Conservation (phyloP, 2,888 invertebrate species). For the Stenolophus ochropezus region DNA sequence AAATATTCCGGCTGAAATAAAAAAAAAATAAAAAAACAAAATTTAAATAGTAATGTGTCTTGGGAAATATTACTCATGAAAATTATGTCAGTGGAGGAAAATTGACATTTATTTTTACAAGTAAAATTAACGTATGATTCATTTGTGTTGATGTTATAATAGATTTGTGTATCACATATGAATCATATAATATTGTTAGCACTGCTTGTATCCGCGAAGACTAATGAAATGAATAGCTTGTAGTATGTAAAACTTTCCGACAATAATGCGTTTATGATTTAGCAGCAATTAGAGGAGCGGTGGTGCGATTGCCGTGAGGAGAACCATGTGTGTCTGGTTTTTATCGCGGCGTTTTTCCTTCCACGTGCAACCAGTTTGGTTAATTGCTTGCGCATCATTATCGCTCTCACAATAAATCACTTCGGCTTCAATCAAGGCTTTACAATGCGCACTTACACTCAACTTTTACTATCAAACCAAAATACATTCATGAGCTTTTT, state of each 20-base stretch:
- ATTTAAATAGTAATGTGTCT: background rate
- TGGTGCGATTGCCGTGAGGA: background rate
- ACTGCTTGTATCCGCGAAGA: too few species aligned
- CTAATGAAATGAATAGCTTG: too few species aligned
- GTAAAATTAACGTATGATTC: background rate
- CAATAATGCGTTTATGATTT: background rate
- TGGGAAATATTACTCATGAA: background rate
- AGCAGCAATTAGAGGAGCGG: background rate
- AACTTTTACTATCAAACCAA: too few species aligned
- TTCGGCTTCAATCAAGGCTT: background rate
- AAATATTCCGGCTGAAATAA: too few species aligned
- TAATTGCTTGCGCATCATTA: background rate
- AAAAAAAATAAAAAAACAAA: background rate
- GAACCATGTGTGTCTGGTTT: background rate
- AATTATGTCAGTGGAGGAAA: background rate
- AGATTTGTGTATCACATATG: background rate
- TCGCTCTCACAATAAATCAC: background rate
- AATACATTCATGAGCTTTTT: too few species aligned
- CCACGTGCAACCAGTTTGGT: slow-evolving; percentile 1
- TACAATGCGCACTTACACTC: too few species aligned
- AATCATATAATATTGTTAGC: background rate
- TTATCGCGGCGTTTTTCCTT: background rate
- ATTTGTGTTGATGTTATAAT: background rate
- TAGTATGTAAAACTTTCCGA: background rate
- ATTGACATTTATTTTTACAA: background rate